A percentile compares a stretch with the other conserved stretches of the same genome.
phyloP scores from a whole-genome alignment of 92 coral and sea anemone species.

The Porites evermanni region DNA sequence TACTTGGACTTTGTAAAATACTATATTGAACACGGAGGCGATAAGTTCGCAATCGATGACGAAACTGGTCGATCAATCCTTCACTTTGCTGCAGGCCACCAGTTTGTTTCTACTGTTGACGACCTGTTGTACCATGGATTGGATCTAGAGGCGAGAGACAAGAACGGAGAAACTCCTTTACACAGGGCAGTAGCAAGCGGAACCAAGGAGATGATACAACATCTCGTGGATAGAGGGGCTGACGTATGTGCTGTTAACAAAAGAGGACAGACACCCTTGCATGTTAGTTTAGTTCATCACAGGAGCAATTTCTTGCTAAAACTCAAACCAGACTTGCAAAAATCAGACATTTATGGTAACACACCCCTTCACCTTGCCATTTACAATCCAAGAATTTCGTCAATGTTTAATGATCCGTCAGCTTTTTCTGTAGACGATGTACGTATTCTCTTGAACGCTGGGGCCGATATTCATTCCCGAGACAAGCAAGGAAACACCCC shows the following conservation, averaged over 20 bases:
- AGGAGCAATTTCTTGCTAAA: background rate
- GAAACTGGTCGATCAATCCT: background rate
- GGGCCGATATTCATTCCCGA: no score
- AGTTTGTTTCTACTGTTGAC: background rate
- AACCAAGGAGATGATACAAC: conserved; percentile 35
- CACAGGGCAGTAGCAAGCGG: conserved; percentile 68
- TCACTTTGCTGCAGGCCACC: background rate
- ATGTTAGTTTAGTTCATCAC: background rate
- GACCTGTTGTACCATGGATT: conserved; percentile 9
- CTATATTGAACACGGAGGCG: background rate
- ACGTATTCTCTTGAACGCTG: no score
- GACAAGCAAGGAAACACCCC: no score
- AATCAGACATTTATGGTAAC: background rate
- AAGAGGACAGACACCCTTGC: conserved; percentile 48
- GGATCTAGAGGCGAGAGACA: conserved; percentile 27
- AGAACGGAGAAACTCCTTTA: conserved; percentile 55
- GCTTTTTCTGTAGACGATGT: background rate
- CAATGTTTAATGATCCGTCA: no score
- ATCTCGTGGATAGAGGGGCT: conserved; percentile 47
- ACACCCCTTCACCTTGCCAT: conserved; percentile 39
- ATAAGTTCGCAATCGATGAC: background rate
- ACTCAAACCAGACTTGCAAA: background rate
- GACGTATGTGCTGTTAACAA: conserved; percentile 57
- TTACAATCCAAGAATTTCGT: no score
- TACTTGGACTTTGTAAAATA: background rate